phyloP scores from a whole-genome alignment of 2,797 vertebrate species.

The Muscicapa striata region DNA sequence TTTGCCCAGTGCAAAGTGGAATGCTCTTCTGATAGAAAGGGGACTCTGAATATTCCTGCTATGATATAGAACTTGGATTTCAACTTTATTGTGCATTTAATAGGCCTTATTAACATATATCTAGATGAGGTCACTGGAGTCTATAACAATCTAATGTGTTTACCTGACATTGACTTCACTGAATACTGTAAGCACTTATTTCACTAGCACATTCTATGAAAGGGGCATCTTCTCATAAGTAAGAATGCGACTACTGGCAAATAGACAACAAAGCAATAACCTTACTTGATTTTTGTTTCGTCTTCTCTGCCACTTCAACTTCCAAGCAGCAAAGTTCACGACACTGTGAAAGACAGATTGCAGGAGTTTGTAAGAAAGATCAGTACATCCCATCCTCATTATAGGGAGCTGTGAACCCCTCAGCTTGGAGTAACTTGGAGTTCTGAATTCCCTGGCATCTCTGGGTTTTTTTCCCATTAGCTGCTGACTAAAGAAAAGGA shows the following conservation, averaged over 20 bases:
- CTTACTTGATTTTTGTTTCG: constrained; percentile 64
- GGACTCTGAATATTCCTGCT: not conserved
- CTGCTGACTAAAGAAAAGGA: not conserved
- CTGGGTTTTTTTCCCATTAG: not conserved
- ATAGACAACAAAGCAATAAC: not conserved
- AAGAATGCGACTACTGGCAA: not conserved
- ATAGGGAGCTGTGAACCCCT: not conserved
- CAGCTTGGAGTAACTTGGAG: not conserved
- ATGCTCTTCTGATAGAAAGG: not conserved
- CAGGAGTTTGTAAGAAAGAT: not conserved
- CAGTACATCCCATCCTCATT: not conserved
- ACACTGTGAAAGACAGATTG: constrained; percentile 65
- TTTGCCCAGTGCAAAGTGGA: not conserved
- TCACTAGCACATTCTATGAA: not conserved
- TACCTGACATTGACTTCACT: not conserved
- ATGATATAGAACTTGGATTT: not conserved
- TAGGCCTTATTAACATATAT: not conserved
- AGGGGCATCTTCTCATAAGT: not conserved
- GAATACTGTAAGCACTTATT: not conserved
- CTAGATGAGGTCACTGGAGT: not conserved
- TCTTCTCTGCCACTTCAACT: constrained; percentile 70
- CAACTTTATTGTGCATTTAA: not conserved
- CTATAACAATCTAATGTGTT: not conserved
- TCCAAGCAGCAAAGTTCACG: constrained; percentile 77
- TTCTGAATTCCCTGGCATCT: not conserved